Evolutionary conservation across 2,888 invertebrate genomes (phyloP).

Genomic region (Thelaira solivaga): DNA sequence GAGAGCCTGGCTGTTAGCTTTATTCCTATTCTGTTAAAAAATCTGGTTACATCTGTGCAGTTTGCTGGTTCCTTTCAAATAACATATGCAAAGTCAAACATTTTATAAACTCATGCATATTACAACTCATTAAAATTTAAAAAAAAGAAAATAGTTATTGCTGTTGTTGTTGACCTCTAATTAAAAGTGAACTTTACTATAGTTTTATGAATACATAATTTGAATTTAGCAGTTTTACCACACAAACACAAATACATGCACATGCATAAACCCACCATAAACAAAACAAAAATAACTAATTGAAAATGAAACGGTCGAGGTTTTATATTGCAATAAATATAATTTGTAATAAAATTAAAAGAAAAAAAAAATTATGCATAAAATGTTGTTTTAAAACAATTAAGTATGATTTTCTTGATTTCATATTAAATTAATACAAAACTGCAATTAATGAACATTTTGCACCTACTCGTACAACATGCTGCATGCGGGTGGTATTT

Average conservation of each 20-base stretch:
- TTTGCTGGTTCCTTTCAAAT: no score
- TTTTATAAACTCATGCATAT: background rate
- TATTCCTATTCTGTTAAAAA: no score
- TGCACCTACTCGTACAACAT: constrained; percentile 2
- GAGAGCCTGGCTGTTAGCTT: no score
- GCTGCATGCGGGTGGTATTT: background rate
- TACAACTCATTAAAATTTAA: background rate
- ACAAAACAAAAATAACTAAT: constrained; percentile 17
- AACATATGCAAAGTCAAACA: no score
- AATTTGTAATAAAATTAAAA: constrained; percentile 20
- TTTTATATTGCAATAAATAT: constrained; percentile 22
- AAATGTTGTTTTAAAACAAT: constrained; percentile 6
- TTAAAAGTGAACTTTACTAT: constrained; percentile 41
- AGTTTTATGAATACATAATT: constrained; percentile 7
- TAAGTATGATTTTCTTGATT: background rate
- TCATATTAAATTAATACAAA: background rate
- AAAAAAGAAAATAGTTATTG: constrained; percentile 4
- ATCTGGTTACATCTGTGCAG: no score
- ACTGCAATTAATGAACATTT: constrained; percentile 11
- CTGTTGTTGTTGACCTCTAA: constrained; percentile 43
- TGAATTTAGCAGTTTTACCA: constrained; percentile 24
- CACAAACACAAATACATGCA: background rate
- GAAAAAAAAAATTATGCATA: background rate
- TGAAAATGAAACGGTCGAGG: constrained; percentile 26
- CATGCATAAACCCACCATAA: background rate